These are phyloP conservation scores for Pachyuromys duprasi DNA, from an alignment of 2,797 vertebrate species.

Conservation along the genomic window DNA sequence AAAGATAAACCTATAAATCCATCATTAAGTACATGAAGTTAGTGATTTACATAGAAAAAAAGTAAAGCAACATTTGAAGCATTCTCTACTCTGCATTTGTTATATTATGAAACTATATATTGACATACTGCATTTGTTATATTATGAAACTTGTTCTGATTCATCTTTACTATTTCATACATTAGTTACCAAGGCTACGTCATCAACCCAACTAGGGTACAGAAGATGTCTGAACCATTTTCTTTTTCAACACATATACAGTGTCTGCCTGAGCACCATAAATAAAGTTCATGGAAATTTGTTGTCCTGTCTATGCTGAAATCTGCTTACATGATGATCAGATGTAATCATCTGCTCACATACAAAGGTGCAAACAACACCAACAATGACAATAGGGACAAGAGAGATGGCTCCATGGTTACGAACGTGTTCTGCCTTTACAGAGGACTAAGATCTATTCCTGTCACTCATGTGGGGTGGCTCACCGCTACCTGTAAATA, in stretches of 20 bases:
- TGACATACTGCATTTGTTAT: background rate
- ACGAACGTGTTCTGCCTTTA: background rate
- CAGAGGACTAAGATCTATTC: background rate
- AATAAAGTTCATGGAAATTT: background rate
- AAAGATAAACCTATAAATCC: background rate
- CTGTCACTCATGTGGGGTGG: background rate
- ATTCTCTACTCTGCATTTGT: background rate
- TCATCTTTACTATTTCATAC: background rate
- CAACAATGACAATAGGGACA: background rate
- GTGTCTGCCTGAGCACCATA: background rate
- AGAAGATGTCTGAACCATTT: background rate
- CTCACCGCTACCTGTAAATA: background rate
- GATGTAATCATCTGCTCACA: background rate
- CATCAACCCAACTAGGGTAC: background rate
- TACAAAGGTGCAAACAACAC: background rate
- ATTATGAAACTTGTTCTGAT: background rate
- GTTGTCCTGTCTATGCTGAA: background rate
- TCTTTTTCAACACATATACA: rapidly evolving
- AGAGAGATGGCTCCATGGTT: background rate
- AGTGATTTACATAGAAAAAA: background rate
- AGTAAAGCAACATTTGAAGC: background rate
- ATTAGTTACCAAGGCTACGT: background rate
- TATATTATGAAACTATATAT: background rate
- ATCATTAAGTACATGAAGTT: background rate
- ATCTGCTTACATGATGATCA: background rate